These are phyloP conservation scores for Anorthoa munda DNA, from an alignment of 2,888 invertebrate species.

Conservation along the genomic window DNA sequence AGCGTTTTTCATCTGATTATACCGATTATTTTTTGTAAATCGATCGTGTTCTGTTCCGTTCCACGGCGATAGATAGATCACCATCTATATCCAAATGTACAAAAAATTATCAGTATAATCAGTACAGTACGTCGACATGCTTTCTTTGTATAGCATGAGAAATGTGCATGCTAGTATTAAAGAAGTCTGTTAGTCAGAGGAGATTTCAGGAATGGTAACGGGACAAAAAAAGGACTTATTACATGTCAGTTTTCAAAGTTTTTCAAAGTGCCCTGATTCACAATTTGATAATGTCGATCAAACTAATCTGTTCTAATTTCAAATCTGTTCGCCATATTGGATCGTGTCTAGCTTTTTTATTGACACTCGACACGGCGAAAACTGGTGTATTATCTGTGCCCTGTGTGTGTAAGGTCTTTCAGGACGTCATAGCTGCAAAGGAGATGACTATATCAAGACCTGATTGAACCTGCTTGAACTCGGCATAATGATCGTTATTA, in stretches of 20 bases:
- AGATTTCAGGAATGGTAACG: constrained; percentile 5
- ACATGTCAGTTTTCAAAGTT: neutral
- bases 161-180: too few relatives aligned
- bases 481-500: constrained; percentile 25
- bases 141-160: too few relatives aligned
- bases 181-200: neutral
- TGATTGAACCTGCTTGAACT: constrained; percentile 41
- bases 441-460: neutral
- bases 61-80: too few relatives aligned
- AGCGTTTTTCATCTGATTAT: too few relatives aligned
- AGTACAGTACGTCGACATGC: too few relatives aligned
- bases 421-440: neutral
- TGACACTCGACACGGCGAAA: neutral
- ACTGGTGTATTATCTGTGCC: too few relatives aligned
- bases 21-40: too few relatives aligned
- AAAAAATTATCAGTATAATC: too few relatives aligned
- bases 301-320: constrained; percentile 39
- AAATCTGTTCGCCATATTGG: constrained; percentile 26
- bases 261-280: neutral
- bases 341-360: neutral
- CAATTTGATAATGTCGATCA: constrained; percentile 1
- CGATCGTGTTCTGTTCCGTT: too few relatives aligned
- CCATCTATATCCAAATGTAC: too few relatives aligned
- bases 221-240: neutral
- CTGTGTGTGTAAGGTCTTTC: too few relatives aligned